A percentile compares a stretch with the other conserved stretches of the same genome.
phyloP scores from a whole-genome alignment of 2,113 vertebrate genomes.

The Esox niger region DNA sequence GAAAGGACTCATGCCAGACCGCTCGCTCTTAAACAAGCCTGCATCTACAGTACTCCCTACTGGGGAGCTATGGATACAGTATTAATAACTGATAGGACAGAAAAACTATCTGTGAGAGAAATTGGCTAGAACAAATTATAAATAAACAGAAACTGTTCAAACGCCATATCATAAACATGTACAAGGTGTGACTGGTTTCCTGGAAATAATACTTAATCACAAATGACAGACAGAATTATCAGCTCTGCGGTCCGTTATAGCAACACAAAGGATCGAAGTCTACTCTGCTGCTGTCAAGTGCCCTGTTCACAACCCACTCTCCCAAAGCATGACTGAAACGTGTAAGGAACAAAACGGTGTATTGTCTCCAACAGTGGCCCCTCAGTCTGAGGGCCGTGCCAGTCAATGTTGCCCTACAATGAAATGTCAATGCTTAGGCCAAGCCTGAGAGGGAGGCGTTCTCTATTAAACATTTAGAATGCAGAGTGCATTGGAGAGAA shows the following conservation, averaged over 20 bases:
- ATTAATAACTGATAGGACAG: background rate
- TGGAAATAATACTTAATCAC: background rate
- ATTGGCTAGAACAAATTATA: background rate
- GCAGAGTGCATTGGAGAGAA: constrained; percentile 27
- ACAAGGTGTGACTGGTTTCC: constrained; percentile 19
- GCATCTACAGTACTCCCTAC: constrained; percentile 6
- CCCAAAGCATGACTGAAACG: constrained; percentile 27
- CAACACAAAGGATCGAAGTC: background rate
- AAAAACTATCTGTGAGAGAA: background rate
- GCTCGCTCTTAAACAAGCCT: no score
- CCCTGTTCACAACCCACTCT: constrained; percentile 14
- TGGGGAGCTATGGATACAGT: constrained; percentile 4
- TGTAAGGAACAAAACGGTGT: constrained; percentile 54
- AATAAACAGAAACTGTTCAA: background rate
- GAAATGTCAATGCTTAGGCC: constrained; percentile 48
- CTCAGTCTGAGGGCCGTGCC: constrained; percentile 31
- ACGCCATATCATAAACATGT: background rate
- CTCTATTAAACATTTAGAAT: constrained; percentile 61
- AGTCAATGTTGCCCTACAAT: constrained; percentile 53
- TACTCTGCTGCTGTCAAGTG: constrained; percentile 17
- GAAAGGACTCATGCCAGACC: constrained; percentile 13
- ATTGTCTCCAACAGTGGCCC: constrained; percentile 51
- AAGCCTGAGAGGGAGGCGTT: constrained; percentile 20
- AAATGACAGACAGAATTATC: constrained; percentile 7
- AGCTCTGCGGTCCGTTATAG: constrained; percentile 16